Conservation (phyloP, 2,113 vertebrate species). For the Eulemur rufifrons region DNA sequence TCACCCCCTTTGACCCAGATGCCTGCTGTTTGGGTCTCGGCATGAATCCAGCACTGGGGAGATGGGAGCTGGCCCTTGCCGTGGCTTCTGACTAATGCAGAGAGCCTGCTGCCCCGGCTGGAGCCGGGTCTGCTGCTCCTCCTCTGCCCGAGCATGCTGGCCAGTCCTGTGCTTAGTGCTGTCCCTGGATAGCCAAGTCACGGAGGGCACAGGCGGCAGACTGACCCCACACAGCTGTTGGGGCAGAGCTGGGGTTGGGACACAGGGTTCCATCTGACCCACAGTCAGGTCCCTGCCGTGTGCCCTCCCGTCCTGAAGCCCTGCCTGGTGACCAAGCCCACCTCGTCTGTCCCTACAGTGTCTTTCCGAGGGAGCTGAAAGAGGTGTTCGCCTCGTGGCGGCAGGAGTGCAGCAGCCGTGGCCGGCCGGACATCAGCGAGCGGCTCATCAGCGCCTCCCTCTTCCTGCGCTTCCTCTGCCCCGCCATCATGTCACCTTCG, state of each 20-base stretch:
- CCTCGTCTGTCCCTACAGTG: constrained; percentile 81
- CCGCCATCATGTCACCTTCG: constrained; percentile 98
- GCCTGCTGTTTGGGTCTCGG: not conserved
- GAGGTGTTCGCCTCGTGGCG: constrained; percentile 99
- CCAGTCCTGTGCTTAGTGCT: not conserved
- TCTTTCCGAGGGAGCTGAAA: constrained; percentile 97
- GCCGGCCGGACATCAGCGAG: constrained; percentile 98
- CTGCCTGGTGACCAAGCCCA: not conserved
- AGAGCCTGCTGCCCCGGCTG: not conserved
- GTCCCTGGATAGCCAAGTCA: not conserved
- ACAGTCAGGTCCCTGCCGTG: not conserved
- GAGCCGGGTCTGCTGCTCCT: not conserved
- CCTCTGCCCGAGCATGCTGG: too few relatives aligned
- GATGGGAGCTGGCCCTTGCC: not conserved
- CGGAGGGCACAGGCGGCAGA: not conserved
- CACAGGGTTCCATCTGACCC: rapidly evolving
- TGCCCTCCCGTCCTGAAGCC: rapidly evolving
- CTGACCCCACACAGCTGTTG: not conserved
- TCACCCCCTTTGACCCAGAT: not conserved
- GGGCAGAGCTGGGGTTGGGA: not conserved
- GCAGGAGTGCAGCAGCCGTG: constrained; percentile 96
- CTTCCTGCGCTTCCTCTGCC: constrained; percentile 98
- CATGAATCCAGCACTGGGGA: not conserved
- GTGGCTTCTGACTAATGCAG: rapidly evolving
- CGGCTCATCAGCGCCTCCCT: constrained; percentile 97